Evolutionary conservation across 2,113 vertebrate species (phyloP).

Genomic region (Apeltes quadracus): DNA sequence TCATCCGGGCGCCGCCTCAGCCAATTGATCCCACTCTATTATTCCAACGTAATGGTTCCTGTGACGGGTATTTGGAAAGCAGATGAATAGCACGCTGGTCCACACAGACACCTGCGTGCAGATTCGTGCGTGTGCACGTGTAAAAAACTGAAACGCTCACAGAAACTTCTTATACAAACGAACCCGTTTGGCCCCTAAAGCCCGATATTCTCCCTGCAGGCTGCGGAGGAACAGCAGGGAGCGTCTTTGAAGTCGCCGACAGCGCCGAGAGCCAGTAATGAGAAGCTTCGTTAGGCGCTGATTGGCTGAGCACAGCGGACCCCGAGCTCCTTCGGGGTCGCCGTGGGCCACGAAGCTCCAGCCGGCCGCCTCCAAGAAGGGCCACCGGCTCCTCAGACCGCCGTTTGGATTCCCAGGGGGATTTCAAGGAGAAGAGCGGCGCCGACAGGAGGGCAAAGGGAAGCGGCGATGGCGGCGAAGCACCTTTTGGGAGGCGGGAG

Average conservation of each 20-base stretch:
- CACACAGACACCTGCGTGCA: slow-evolving; percentile 1
- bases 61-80: slow-evolving; percentile 28
- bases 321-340: background rate
- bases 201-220: slow-evolving; percentile 40
- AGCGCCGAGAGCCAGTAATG: slow-evolving; percentile 41
- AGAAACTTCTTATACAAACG: slow-evolving; percentile 37
- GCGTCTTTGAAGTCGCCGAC: slow-evolving; percentile 59
- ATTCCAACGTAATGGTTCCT: slow-evolving; percentile 32
- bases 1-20: slow-evolving; percentile 45
- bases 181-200: slow-evolving; percentile 37
- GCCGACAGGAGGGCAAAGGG: slow-evolving; percentile 58
- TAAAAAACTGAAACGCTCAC: too few relatives aligned
- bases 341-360: slow-evolving; percentile 56
- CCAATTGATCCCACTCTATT: slow-evolving; percentile 48
- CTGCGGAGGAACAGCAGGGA: slow-evolving; percentile 46
- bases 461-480: too few relatives aligned
- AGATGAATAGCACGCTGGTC: background rate
- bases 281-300: slow-evolving; percentile 61
- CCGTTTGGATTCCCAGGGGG: slow-evolving; percentile 58
- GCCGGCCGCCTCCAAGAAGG: slow-evolving; percentile 32
- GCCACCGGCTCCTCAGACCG: too few relatives aligned
- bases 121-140: background rate
- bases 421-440: slow-evolving; percentile 52
- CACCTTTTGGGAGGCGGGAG: slow-evolving; percentile 50
- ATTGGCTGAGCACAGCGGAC: slow-evolving; percentile 55